These are phyloP conservation scores for Anser brachyrhynchus DNA, from an alignment of 2,113 vertebrate genomes.

Conservation along the genomic window DNA sequence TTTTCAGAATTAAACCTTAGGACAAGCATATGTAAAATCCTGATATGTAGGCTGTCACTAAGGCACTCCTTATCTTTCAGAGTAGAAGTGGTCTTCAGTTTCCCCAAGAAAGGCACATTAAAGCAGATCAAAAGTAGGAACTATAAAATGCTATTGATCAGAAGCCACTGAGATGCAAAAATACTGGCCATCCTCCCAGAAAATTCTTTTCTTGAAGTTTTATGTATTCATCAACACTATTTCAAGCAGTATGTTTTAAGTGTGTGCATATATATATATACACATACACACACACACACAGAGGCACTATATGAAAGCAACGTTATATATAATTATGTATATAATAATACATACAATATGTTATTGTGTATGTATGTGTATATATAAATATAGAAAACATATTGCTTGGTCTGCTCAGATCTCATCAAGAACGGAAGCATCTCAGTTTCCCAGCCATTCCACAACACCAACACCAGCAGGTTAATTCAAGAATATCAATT, in stretches of 20 bases:
- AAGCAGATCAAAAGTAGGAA: not conserved
- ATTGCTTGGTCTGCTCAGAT: not conserved
- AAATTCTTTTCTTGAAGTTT: not conserved
- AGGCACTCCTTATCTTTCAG: not conserved
- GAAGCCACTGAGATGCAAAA: not conserved
- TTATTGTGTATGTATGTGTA: rapidly evolving
- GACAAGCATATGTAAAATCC: not conserved
- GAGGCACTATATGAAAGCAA: not conserved
- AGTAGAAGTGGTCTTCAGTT: not conserved
- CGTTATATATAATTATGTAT: not conserved
- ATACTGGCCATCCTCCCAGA: not conserved
- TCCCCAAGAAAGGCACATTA: not conserved
- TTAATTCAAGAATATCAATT: not conserved
- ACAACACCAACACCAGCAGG: not conserved
- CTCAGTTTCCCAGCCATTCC: not conserved
- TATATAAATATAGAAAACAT: not conserved
- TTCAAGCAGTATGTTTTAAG: not conserved
- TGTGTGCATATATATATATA: not conserved
- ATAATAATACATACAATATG: not conserved
- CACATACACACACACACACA: not conserved
- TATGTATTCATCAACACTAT: not conserved
- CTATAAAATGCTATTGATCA: not conserved
- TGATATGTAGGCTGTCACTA: not conserved
- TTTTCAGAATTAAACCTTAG: not conserved
- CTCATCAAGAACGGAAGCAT: not conserved